Percentiles rank a stretch among this genome's conserved stretches.
Conservation (phyloP, 35 echinoderm and acorn worm species). For the Ptychodera flava region DNA sequence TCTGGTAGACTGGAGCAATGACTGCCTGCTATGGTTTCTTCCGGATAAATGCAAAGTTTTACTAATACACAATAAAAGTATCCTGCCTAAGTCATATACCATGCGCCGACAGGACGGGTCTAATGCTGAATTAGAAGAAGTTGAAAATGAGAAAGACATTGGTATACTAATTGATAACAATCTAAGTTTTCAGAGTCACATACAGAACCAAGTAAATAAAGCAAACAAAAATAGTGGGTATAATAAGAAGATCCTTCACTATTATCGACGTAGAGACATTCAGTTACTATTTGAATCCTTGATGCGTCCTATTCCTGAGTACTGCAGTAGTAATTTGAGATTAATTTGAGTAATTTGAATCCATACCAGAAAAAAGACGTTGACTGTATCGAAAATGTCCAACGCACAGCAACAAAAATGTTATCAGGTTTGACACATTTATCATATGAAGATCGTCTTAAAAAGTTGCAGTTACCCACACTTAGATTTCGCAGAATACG, state of each 20-base stretch:
- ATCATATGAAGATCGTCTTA: conserved; percentile 8
- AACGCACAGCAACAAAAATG: conserved; percentile 31
- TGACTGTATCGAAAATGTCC: conserved; percentile 31
- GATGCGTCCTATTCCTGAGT: conserved; percentile 3
- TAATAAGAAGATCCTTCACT: background rate
- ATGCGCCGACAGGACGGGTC: background rate
- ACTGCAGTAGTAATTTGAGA: too few species aligned
- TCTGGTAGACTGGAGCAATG: background rate
- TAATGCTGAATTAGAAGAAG: background rate
- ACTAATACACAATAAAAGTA: background rate
- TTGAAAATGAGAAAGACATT: background rate
- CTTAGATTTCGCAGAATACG: conserved; percentile 23
- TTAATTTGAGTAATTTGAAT: background rate
- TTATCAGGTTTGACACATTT: conserved; percentile 25
- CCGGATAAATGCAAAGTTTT: conserved; percentile 21
- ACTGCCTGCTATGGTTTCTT: conserved; percentile 16
- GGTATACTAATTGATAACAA: background rate
- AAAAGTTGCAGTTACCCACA: conserved; percentile 24
- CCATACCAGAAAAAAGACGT: conserved; percentile 12
- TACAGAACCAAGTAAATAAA: background rate
- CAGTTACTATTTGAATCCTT: conserved; percentile 18
- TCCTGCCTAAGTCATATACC: background rate
- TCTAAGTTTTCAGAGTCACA: conserved; percentile 6
- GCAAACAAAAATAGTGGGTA: conserved; percentile 10
- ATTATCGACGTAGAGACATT: conserved; percentile 3